These are phyloP conservation scores for Portevinia maculata DNA, from an alignment of 2,888 invertebrate genomes.

Conservation along the genomic window DNA sequence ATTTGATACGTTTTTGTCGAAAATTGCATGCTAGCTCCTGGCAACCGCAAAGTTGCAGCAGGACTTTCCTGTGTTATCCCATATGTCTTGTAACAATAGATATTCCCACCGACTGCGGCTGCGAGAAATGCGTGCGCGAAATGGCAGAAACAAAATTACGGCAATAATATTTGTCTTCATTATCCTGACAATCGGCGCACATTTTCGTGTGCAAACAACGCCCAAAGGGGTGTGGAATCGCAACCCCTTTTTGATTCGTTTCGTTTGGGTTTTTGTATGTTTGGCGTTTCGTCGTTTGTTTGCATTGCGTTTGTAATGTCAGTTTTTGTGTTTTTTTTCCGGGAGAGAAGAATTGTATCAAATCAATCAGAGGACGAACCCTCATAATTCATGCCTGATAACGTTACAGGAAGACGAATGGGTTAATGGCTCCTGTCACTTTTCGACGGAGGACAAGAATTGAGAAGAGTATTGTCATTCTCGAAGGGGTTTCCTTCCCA, in stretches of 20 bases:
- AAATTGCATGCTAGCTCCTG: slow-evolving; percentile 24
- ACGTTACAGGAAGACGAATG: slow-evolving; percentile 67
- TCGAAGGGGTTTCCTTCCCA: not conserved
- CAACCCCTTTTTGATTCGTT: slow-evolving; percentile 51
- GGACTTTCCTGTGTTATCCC: slow-evolving; percentile 15
- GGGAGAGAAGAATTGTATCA: slow-evolving; percentile 62
- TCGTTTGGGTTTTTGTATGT: slow-evolving; percentile 44
- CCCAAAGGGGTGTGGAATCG: slow-evolving; percentile 67
- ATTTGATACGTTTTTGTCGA: slow-evolving; percentile 58
- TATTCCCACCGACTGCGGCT: slow-evolving; percentile 33
- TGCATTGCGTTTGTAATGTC: slow-evolving; percentile 63
- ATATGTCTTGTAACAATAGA: slow-evolving; percentile 40
- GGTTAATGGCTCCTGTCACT: slow-evolving; percentile 60
- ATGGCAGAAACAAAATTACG: slow-evolving; percentile 49
- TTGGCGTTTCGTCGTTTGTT: slow-evolving; percentile 38
- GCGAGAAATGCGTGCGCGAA: slow-evolving; percentile 47
- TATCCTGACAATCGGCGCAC: slow-evolving; percentile 69
- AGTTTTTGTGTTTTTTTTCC: slow-evolving; percentile 30
- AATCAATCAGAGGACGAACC: slow-evolving; percentile 73
- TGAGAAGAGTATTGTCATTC: slow-evolving; percentile 38
- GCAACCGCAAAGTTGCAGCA: slow-evolving; percentile 45
- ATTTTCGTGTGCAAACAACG: slow-evolving; percentile 70
- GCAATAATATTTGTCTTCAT: slow-evolving; percentile 71
- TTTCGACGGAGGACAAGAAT: slow-evolving; percentile 56
- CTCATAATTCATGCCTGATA: slow-evolving; percentile 73